These are phyloP conservation scores for Eunapius fragilis DNA, from an alignment of 37 sponge, comb jelly and placozoan genomes.

Conservation along the genomic window DNA sequence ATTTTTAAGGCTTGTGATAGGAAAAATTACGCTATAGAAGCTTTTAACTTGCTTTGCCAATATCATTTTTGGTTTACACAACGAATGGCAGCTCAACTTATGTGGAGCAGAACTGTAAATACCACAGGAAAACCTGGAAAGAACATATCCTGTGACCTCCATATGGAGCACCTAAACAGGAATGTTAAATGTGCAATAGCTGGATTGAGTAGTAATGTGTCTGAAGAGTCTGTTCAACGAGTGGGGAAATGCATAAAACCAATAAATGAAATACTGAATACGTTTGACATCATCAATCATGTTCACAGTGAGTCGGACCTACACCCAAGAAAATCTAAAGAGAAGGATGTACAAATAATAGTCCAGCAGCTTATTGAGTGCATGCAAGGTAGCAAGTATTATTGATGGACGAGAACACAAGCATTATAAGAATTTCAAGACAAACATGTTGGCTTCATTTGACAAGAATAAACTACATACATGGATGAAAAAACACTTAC, in stretches of 20 bases:
- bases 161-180: slow-evolving; percentile 10
- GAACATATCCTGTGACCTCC: neutral
- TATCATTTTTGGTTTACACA: neutral
- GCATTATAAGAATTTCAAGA: too few relatives aligned
- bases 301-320: neutral
- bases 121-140: neutral
- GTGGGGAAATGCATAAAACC: neutral
- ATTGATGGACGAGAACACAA: too few relatives aligned
- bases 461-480: too few relatives aligned
- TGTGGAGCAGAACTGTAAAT: slow-evolving; percentile 6
- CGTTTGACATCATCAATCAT: neutral
- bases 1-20: neutral
- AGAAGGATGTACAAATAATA: slow-evolving; percentile 1
- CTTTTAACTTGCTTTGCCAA: slow-evolving; percentile 2
- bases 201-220: neutral
- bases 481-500: too few relatives aligned
- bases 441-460: too few relatives aligned
- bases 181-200: neutral
- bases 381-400: too few relatives aligned
- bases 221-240: neutral
- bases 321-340: neutral
- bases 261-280: neutral
- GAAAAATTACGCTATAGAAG: slow-evolving; percentile 13
- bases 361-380: neutral
- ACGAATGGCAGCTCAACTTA: neutral